Evolutionary conservation across 2,888 invertebrate species (phyloP).

Genomic region (Tipula unca): DNA sequence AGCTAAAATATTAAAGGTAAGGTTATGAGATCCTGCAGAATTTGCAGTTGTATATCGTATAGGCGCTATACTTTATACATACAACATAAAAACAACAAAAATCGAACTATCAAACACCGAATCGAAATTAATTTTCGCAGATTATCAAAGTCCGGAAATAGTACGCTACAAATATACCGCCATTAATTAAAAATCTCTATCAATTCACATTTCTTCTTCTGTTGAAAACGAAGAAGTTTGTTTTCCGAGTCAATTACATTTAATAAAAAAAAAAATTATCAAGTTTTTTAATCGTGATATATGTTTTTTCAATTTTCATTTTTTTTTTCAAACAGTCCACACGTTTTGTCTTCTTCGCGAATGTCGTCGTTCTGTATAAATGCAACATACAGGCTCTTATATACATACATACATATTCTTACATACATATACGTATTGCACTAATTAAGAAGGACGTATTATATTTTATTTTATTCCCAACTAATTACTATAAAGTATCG

Average conservation of each 20-base stretch:
- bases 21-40: too few relatives aligned
- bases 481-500: slow-evolving; percentile 19
- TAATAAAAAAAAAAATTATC: background rate
- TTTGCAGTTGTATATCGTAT: too few relatives aligned
- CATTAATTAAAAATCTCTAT: background rate
- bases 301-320: background rate
- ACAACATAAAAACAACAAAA: too few relatives aligned
- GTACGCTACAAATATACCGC: background rate
- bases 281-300: background rate
- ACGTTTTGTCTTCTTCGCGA: background rate
- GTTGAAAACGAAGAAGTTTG: background rate
- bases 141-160: background rate
- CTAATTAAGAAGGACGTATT: slow-evolving; percentile 10
- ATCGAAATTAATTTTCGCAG: background rate
- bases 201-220: background rate
- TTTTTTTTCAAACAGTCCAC: background rate
- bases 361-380: background rate
- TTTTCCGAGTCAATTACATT: background rate
- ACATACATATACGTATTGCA: background rate
- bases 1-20: too few relatives aligned
- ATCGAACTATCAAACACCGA: background rate
- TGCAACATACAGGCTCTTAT: background rate
- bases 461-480: background rate
- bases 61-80: too few relatives aligned
- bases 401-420: background rate